phyloP scores from a whole-genome alignment of 2,888 invertebrate species.

The Eupithecia exiguata region DNA sequence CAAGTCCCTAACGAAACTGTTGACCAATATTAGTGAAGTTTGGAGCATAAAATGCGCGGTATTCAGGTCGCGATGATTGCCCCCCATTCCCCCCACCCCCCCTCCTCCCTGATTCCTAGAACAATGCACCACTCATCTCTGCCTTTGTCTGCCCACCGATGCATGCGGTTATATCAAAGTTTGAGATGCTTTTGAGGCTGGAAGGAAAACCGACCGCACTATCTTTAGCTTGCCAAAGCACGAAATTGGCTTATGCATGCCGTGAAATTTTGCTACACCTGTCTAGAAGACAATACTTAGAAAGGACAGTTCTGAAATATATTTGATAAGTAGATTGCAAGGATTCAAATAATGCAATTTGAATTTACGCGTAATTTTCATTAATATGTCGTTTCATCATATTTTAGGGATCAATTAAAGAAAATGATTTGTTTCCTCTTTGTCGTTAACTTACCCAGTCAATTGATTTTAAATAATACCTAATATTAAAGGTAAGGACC shows the following conservation, averaged over 20 bases:
- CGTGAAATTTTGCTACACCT: neutral
- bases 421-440: neutral
- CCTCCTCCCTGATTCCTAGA: conserved; percentile 57
- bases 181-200: conserved; percentile 14
- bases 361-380: too few species aligned
- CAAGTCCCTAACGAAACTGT: conserved; percentile 35
- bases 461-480: neutral
- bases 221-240: conserved; percentile 1
- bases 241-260: neutral
- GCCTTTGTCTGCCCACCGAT: conserved; percentile 62
- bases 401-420: neutral
- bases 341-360: neutral
- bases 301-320: neutral
- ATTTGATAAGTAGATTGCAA: neutral
- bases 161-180: conserved; percentile 24
- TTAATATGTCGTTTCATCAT: too few species aligned
- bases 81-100: conserved; percentile 45
- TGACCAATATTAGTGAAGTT: conserved; percentile 43
- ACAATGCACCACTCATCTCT: conserved; percentile 66
- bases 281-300: neutral
- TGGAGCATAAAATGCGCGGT: conserved; percentile 54
- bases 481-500: too few species aligned
- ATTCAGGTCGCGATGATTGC: conserved; percentile 74
- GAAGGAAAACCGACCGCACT: neutral
- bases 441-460: neutral